A percentile compares a stretch with the other conserved stretches of the same genome.
phyloP scores from a whole-genome alignment of 2,113 vertebrate species.

The Takifugu bimaculatus region DNA sequence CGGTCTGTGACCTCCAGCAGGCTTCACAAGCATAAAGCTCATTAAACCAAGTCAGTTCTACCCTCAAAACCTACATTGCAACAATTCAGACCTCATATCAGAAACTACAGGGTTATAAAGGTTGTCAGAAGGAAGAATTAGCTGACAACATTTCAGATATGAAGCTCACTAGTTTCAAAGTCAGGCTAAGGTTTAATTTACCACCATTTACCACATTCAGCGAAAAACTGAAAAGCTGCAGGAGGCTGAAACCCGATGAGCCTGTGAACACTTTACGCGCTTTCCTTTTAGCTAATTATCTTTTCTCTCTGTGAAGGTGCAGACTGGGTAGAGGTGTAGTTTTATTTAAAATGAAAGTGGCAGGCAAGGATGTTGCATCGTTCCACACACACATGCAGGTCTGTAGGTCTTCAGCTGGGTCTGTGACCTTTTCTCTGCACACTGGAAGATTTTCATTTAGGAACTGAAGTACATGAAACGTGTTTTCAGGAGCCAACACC shows the following conservation, averaged over 20 bases:
- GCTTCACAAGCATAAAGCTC: constrained; percentile 25
- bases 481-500: too few species aligned
- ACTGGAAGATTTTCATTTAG: too few species aligned
- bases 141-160: neutral
- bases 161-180: neutral
- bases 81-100: constrained; percentile 42
- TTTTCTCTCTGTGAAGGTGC: constrained; percentile 8
- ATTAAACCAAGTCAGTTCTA: constrained; percentile 12
- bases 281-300: constrained; percentile 15
- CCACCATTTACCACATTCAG: neutral
- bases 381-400: too few species aligned
- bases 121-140: constrained; percentile 10
- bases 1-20: constrained; percentile 18
- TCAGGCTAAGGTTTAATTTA: neutral
- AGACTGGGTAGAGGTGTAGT: too few species aligned
- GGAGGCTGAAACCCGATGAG: constrained; percentile 26
- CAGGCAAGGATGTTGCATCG: too few species aligned
- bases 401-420: too few species aligned
- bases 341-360: too few species aligned
- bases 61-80: constrained; percentile 32
- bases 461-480: too few species aligned
- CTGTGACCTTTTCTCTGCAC: too few species aligned
- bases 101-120: constrained; percentile 8
- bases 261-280: constrained; percentile 12
- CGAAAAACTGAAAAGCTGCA: constrained; percentile 19